These are phyloP conservation scores for Rhadina sibilatrix DNA, from an alignment of 2,113 vertebrate genomes.

Conservation along the genomic window DNA sequence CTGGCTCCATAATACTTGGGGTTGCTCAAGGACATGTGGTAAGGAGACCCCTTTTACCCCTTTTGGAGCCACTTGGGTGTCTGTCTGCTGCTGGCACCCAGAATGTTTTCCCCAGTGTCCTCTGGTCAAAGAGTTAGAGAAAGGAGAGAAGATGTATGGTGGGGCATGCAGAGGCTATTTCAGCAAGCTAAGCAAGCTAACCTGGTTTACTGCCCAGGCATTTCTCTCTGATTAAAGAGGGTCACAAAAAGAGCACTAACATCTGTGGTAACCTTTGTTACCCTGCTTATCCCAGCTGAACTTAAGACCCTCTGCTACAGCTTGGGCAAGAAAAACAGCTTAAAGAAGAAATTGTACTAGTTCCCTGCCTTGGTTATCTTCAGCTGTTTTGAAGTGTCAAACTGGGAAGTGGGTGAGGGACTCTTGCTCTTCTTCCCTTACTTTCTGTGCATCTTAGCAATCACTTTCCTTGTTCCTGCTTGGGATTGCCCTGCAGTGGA, in stretches of 20 bases:
- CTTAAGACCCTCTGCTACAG: not conserved
- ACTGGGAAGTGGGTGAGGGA: not conserved
- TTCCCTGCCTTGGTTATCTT: not conserved
- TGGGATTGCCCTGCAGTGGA: not conserved
- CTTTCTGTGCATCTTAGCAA: not conserved
- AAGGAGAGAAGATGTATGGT: not conserved
- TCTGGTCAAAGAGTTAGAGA: not conserved
- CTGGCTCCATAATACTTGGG: not conserved
- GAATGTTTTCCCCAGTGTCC: not conserved
- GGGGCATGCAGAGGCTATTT: not conserved
- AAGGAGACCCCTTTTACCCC: not conserved
- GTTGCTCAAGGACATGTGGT: not conserved
- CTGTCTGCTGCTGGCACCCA: not conserved
- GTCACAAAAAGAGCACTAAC: not conserved
- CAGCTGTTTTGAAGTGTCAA: not conserved
- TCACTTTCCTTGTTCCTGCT: fast-evolving
- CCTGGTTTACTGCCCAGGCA: not conserved
- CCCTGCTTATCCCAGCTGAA: not conserved
- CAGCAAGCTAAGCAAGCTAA: not conserved
- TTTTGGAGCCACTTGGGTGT: not conserved
- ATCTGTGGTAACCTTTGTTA: not conserved
- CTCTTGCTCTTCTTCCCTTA: not conserved
- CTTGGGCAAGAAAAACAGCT: not conserved
- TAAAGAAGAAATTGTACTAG: not conserved
- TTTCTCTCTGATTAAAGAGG: not conserved